Conservation (phyloP, 2,797 vertebrate genomes). For the Acridotheres tristis region DNA sequence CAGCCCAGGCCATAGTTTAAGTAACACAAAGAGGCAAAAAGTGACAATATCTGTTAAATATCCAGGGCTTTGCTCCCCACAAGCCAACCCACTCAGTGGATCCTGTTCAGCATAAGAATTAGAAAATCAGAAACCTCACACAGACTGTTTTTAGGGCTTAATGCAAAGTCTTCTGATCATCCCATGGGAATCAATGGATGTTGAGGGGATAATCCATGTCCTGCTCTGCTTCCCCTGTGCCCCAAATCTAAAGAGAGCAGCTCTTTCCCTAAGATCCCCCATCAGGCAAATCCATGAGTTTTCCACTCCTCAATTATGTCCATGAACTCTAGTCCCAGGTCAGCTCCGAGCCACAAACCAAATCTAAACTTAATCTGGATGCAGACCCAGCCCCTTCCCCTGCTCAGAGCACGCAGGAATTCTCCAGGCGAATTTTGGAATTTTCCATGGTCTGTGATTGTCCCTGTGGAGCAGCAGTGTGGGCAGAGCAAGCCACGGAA, state of each 20-base stretch:
- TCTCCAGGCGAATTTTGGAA: constrained; percentile 8
- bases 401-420: neutral
- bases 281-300: neutral
- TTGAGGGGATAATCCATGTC: neutral
- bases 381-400: neutral
- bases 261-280: neutral
- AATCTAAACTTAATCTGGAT: constrained; percentile 39
- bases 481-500: constrained; percentile 29
- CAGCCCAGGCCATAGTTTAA: neutral
- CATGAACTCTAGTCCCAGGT: neutral
- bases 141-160: neutral
- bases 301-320: neutral
- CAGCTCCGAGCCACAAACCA: constrained; percentile 48
- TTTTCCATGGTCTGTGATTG: constrained; percentile 56
- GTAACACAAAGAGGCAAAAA: neutral
- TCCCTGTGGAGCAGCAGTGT: neutral
- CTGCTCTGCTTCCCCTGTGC: neutral
- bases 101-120: neutral
- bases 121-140: neutral
- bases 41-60: neutral
- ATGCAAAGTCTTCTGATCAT: neutral
- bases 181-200: neutral
- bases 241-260: neutral
- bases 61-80: neutral
- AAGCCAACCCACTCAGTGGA: neutral